A percentile compares a stretch with the other conserved stretches of the same genome.
Evolutionary conservation across 2,797 vertebrate genomes (phyloP).

Genomic region (Gorsachius magnificus): DNA sequence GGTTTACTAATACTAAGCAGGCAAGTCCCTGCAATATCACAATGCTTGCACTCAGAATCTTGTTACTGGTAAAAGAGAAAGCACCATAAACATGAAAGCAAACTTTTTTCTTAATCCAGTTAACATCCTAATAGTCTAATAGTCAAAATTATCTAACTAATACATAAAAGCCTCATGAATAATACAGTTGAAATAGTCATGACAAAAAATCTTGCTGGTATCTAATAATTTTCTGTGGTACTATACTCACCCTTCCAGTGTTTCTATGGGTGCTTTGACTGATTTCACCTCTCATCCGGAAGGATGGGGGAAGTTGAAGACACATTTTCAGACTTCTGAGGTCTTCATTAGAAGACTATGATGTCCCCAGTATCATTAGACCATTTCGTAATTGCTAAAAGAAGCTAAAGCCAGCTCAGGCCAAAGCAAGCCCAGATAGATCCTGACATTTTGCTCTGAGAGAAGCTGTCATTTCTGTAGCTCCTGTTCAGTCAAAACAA

Average conservation of each 20-base stretch:
- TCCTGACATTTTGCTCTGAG: neutral
- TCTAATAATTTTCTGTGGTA: neutral
- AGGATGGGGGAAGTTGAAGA: neutral
- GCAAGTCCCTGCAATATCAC: neutral
- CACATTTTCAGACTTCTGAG: neutral
- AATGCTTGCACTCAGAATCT: neutral
- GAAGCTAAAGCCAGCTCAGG: neutral
- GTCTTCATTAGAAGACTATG: neutral
- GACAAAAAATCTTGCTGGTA: neutral
- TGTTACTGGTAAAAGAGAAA: neutral
- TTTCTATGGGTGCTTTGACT: neutral
- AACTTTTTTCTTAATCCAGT: neutral
- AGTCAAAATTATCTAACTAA: neutral
- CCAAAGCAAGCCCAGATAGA: neutral
- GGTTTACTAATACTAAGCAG: neutral
- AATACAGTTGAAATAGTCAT: neutral
- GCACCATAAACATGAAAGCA: neutral
- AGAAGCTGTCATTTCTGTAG: neutral
- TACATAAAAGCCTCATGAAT: neutral
- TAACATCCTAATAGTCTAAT: neutral
- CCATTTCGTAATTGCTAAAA: neutral
- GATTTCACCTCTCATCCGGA: neutral
- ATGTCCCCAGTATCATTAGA: neutral
- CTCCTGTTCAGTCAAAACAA: neutral
- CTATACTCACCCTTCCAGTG: neutral